Percentiles rank a stretch among this genome's conserved stretches.
Evolutionary conservation across 2,113 vertebrate species (phyloP).

Genomic region (Emydocephalus ijimae): DNA sequence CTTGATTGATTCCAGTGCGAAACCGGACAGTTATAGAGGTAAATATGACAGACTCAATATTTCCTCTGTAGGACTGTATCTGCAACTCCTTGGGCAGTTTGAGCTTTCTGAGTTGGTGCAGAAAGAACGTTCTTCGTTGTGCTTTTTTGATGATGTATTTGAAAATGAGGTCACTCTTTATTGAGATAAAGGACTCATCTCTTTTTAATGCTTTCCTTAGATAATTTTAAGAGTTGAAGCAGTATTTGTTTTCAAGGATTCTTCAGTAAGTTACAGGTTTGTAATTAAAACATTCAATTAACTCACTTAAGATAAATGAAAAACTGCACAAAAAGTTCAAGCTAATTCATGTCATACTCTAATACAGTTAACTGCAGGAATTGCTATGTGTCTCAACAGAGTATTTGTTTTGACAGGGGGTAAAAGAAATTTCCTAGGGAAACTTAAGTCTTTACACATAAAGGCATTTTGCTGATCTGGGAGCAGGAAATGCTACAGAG

Average conservation of each 20-base stretch:
- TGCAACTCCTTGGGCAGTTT: too few relatives aligned
- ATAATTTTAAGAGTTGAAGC: not conserved
- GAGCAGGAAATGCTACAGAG: not conserved
- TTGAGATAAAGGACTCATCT: not conserved
- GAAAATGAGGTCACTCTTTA: not conserved
- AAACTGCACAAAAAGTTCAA: not conserved
- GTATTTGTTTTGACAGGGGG: not conserved
- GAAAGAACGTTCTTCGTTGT: too few relatives aligned
- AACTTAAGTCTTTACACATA: not conserved
- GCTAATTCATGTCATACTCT: not conserved
- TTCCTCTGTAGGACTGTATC: too few relatives aligned
- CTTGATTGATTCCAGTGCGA: too few relatives aligned
- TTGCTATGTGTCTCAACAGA: not conserved
- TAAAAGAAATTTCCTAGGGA: not conserved
- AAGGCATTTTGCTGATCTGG: not conserved
- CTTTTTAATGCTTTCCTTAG: not conserved
- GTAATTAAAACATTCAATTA: not conserved
- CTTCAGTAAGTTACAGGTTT: not conserved
- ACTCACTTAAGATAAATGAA: not conserved
- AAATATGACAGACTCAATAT: too few relatives aligned
- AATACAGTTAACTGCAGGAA: not conserved
- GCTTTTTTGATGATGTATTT: not conserved
- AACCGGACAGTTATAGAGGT: too few relatives aligned
- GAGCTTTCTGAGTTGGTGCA: too few relatives aligned
- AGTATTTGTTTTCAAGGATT: not conserved